Conservation (phyloP, 2,113 vertebrate species). For the Tenrec ecaudatus region DNA sequence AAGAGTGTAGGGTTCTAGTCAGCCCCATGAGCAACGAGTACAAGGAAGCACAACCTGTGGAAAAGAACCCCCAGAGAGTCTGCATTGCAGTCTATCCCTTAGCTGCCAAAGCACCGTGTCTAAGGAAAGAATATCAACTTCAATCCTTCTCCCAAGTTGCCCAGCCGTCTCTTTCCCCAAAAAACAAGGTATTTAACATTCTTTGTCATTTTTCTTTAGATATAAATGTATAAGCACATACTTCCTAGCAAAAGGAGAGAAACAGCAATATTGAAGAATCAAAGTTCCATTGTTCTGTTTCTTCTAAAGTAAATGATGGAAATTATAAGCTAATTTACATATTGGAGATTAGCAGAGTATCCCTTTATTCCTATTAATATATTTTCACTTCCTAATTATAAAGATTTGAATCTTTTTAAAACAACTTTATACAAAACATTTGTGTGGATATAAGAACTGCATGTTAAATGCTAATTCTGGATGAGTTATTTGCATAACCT, state of each 20-base stretch:
- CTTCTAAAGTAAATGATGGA: constrained; percentile 87
- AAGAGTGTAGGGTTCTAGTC: not conserved
- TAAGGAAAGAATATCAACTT: constrained; percentile 22
- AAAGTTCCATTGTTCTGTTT: constrained; percentile 85
- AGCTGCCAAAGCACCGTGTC: not conserved
- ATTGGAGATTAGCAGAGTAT: constrained; percentile 88
- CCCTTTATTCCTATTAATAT: constrained; percentile 89
- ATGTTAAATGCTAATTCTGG: constrained; percentile 86
- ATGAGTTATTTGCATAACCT: constrained; percentile 85
- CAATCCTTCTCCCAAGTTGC: constrained; percentile 25
- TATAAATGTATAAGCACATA: constrained; percentile 73
- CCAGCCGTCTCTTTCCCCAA: constrained; percentile 23
- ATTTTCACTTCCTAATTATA: constrained; percentile 90
- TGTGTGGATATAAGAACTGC: constrained; percentile 84
- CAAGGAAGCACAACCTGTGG: not conserved
- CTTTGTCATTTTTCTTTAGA: constrained; percentile 68
- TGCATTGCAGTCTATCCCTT: not conserved
- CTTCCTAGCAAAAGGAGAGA: constrained; percentile 81
- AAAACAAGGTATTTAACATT: constrained; percentile 59
- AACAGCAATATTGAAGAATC: constrained; percentile 78
- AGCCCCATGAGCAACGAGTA: not conserved
- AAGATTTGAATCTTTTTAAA: constrained; percentile 91
- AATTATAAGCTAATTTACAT: constrained; percentile 89
- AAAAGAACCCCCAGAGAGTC: not conserved
- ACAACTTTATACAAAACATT: constrained; percentile 88